phyloP scores from a whole-genome alignment of 30 jellyfish, hydroid and myxozoan species.

The Turritopsis rubra region DNA sequence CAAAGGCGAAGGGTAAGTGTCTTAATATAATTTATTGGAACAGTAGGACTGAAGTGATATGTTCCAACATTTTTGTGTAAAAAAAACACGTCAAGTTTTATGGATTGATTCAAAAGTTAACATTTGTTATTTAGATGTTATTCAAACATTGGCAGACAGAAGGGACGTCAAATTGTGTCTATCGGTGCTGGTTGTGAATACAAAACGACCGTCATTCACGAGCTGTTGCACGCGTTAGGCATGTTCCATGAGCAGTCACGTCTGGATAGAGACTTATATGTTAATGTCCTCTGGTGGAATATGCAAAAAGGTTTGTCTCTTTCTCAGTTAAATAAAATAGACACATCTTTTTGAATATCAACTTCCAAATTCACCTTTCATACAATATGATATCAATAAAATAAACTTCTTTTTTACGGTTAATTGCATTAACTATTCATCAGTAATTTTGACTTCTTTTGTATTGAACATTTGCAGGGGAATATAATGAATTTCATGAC shows the following conservation, averaged over 20 bases:
- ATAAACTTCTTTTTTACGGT: too few relatives aligned
- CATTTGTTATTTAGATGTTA: conserved; percentile 21
- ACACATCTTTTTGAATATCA: not conserved
- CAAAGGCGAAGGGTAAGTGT: conserved; percentile 34
- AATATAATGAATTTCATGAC: too few relatives aligned
- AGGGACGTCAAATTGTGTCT: conserved; percentile 26
- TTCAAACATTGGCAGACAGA: conserved; percentile 29
- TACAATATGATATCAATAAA: too few relatives aligned
- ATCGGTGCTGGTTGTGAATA: conserved; percentile 28
- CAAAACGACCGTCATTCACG: conserved; percentile 26
- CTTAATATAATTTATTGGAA: too few relatives aligned
- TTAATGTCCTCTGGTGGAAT: conserved; percentile 31
- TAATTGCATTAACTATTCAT: too few relatives aligned
- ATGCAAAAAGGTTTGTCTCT: conserved; percentile 1
- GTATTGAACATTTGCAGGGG: too few relatives aligned
- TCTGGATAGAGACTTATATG: conserved; percentile 24
- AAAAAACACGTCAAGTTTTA: too few relatives aligned
- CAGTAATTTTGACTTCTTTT: too few relatives aligned
- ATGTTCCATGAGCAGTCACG: conserved; percentile 33
- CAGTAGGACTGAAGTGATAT: too few relatives aligned
- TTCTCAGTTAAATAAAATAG: not conserved
- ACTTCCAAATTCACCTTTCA: not conserved
- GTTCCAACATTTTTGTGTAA: too few relatives aligned
- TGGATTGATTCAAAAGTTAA: not conserved
- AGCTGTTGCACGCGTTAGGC: conserved; percentile 27